These are phyloP conservation scores for Hypena proboscidalis DNA, from an alignment of 2,888 invertebrate genomes.

Conservation along the genomic window DNA sequence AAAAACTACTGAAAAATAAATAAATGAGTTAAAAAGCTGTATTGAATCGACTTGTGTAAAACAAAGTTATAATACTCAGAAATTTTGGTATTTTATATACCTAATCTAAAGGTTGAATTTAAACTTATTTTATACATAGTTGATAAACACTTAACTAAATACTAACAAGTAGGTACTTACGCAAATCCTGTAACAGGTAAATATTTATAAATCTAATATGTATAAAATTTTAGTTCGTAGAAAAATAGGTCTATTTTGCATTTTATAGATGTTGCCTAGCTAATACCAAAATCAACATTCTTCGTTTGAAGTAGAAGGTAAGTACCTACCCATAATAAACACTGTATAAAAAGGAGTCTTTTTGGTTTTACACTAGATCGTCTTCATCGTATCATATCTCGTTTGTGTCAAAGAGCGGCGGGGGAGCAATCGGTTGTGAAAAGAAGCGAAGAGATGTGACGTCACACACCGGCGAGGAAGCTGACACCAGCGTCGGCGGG, in stretches of 20 bases:
- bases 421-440: slow-evolving; percentile 49
- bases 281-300: slow-evolving; percentile 39
- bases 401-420: slow-evolving; percentile 53
- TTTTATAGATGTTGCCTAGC: slow-evolving; percentile 30
- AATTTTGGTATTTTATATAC: too few species aligned
- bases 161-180: slow-evolving; percentile 1
- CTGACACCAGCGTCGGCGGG: slow-evolving; percentile 35
- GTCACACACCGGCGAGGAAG: slow-evolving; percentile 43
- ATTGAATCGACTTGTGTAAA: too few species aligned
- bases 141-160: too few species aligned
- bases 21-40: too few species aligned
- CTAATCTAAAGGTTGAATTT: too few species aligned
- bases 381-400: slow-evolving; percentile 80
- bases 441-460: slow-evolving; percentile 53
- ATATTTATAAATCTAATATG: slow-evolving; percentile 37
- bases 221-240: slow-evolving; percentile 55
- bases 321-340: slow-evolving; percentile 17
- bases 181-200: slow-evolving; percentile 49
- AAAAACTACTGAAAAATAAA: too few species aligned
- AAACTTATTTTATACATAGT: too few species aligned
- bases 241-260: slow-evolving; percentile 60
- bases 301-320: slow-evolving; percentile 17
- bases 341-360: slow-evolving; percentile 35
- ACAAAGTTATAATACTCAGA: too few species aligned
- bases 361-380: slow-evolving; percentile 72